Evolutionary conservation across 2,113 vertebrate genomes (phyloP).

Genomic region (Ginglymostoma cirratum): DNA sequence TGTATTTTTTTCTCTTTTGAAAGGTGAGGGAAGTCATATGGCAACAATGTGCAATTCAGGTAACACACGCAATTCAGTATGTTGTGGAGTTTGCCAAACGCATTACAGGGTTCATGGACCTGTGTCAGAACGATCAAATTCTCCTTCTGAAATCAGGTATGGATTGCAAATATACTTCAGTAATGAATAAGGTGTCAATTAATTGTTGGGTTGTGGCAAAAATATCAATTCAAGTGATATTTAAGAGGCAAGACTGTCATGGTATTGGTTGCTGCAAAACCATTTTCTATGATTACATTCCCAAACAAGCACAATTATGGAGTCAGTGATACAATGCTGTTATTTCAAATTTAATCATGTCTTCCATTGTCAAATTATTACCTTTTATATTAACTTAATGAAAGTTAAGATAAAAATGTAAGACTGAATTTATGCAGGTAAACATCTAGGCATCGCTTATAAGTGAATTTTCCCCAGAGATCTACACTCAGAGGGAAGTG

Average conservation of each 20-base stretch:
- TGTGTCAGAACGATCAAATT: constrained; percentile 98
- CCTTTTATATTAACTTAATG: not conserved
- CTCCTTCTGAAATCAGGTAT: constrained; percentile 96
- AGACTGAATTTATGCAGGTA: not conserved
- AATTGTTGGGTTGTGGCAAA: not conserved
- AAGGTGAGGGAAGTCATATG: constrained; percentile 90
- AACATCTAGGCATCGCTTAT: too few species aligned
- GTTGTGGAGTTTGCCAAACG: constrained; percentile 98
- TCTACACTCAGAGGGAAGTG: not conserved
- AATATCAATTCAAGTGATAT: not conserved
- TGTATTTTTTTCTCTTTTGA: constrained; percentile 42
- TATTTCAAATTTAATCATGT: not conserved
- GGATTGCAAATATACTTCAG: constrained; percentile 41
- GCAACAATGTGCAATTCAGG: constrained; percentile 98
- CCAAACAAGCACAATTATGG: not conserved
- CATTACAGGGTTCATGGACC: constrained; percentile 98
- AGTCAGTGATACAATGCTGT: not conserved
- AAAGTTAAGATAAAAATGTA: not conserved
- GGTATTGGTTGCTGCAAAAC: not conserved
- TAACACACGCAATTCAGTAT: constrained; percentile 96
- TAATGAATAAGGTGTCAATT: not conserved
- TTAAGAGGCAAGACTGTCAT: not conserved
- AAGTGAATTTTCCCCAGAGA: not conserved
- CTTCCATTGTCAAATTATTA: not conserved
- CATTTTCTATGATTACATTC: not conserved